Evolutionary conservation across 2,888 invertebrate species (phyloP).

Genomic region (Entomobrya proxima): DNA sequence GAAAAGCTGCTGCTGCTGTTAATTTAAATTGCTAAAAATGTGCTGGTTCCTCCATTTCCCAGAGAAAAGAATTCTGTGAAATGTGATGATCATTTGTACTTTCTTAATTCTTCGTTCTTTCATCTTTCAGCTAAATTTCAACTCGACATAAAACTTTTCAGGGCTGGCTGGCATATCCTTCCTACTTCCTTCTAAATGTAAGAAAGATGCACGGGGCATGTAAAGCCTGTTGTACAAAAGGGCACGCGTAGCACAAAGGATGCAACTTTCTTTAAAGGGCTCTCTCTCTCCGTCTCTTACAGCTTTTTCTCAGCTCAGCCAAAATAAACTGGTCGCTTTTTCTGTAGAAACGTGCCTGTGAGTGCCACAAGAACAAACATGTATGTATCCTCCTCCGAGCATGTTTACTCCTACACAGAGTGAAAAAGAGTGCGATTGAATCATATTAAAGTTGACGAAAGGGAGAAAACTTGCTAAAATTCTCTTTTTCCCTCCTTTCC

Average conservation of each 20-base stretch:
- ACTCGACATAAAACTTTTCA: background rate
- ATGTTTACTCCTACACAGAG: background rate
- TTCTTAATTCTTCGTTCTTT: constrained; percentile 14
- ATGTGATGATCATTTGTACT: constrained; percentile 19
- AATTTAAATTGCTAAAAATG: constrained; percentile 27
- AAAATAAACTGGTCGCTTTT: constrained; percentile 8
- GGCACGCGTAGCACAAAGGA: background rate
- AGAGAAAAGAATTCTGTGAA: background rate
- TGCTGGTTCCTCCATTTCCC: background rate
- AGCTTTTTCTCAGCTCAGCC: background rate
- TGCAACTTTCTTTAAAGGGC: constrained; percentile 12
- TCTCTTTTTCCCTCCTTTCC: background rate
- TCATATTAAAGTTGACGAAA: background rate
- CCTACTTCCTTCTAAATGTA: background rate
- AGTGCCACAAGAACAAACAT: background rate
- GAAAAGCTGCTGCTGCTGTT: background rate
- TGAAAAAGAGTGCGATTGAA: constrained; percentile 16
- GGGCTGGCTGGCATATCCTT: background rate
- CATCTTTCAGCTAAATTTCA: background rate
- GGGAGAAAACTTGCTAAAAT: constrained; percentile 12
- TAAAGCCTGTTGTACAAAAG: too few relatives aligned
- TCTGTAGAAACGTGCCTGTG: background rate
- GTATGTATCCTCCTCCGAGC: background rate
- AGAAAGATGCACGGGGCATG: too few relatives aligned
- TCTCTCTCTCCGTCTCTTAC: background rate